Conservation (phyloP, 2,797 vertebrate genomes). For the Craterocephalus amniculus region DNA sequence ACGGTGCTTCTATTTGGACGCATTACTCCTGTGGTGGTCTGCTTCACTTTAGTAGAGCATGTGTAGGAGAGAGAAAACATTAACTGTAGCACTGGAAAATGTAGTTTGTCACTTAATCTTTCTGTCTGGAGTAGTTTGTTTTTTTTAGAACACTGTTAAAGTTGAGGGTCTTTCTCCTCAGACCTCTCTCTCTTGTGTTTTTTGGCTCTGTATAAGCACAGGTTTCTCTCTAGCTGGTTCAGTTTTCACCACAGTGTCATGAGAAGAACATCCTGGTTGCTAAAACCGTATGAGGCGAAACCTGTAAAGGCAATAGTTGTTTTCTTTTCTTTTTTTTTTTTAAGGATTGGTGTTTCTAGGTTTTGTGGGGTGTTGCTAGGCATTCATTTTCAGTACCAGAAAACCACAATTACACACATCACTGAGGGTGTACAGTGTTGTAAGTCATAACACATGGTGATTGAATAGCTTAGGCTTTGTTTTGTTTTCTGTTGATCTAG, state of each 20-base stretch:
- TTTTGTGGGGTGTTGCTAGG: conserved; percentile 78
- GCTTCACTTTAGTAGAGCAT: conserved; percentile 38
- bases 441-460: conserved; percentile 72
- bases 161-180: conserved; percentile 48
- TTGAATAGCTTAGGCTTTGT: conserved; percentile 68
- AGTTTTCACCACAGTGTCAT: conserved; percentile 43
- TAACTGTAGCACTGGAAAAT: conserved; percentile 59
- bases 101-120: conserved; percentile 51
- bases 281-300: conserved; percentile 49
- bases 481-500: conserved; percentile 76
- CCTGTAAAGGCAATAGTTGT: conserved; percentile 63
- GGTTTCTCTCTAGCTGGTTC: conserved; percentile 61
- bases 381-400: conserved; percentile 69
- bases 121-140: conserved; percentile 41
- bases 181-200: conserved; percentile 59
- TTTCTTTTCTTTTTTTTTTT: conserved; percentile 55
- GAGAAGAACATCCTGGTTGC: conserved; percentile 31
- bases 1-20: conserved; percentile 46
- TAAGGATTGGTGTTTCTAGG: conserved; percentile 75
- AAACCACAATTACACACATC: conserved; percentile 69
- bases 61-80: conserved; percentile 40
- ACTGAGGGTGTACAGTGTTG: conserved; percentile 69
- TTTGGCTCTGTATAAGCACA: conserved; percentile 56
- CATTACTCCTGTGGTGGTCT: conserved; percentile 50
- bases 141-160: conserved; percentile 45